Evolutionary conservation across 2,888 invertebrate species (phyloP).

Genomic region (Drosophila antonietae): DNA sequence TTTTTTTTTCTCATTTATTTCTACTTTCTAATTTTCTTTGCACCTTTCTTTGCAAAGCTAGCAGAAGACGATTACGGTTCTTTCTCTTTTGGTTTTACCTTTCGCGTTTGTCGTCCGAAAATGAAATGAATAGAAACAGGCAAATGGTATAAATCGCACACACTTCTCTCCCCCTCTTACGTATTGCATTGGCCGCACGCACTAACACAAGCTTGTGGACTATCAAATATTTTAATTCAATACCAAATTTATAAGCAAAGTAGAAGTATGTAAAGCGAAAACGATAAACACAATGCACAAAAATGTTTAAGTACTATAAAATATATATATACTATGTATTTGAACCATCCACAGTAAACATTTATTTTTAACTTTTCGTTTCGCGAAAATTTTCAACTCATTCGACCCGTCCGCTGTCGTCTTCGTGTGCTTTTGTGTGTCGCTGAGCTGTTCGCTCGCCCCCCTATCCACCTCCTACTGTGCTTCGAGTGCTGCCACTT

Average conservation of each 20-base stretch:
- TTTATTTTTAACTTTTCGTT: conserved; percentile 80
- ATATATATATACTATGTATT: conserved; percentile 48
- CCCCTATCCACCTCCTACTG: conserved; percentile 29
- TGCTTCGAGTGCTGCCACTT: conserved; percentile 55
- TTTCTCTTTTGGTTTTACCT: conserved; percentile 67
- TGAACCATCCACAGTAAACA: conserved; percentile 72
- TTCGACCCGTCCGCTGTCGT: conserved; percentile 64
- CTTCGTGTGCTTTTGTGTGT: conserved; percentile 75
- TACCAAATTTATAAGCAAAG: conserved; percentile 26
- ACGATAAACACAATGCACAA: conserved; percentile 41
- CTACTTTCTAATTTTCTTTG: conserved; percentile 48
- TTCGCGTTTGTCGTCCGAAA: conserved; percentile 62
- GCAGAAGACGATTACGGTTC: conserved; percentile 68
- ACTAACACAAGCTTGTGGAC: conserved; percentile 53
- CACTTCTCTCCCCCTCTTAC: conserved; percentile 26
- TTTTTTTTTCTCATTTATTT: conserved; percentile 52
- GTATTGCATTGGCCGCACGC: conserved; percentile 43
- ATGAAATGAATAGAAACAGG: conserved; percentile 58
- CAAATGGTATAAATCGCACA: conserved; percentile 55
- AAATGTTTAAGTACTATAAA: conserved; percentile 38
- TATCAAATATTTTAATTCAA: conserved; percentile 67
- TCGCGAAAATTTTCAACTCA: conserved; percentile 78
- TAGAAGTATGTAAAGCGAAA: conserved; percentile 22
- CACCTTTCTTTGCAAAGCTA: conserved; percentile 47
- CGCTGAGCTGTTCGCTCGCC: conserved; percentile 33